These are phyloP conservation scores for Neotoma lepida DNA, from an alignment of 2,113 vertebrate genomes.

Conservation along the genomic window DNA sequence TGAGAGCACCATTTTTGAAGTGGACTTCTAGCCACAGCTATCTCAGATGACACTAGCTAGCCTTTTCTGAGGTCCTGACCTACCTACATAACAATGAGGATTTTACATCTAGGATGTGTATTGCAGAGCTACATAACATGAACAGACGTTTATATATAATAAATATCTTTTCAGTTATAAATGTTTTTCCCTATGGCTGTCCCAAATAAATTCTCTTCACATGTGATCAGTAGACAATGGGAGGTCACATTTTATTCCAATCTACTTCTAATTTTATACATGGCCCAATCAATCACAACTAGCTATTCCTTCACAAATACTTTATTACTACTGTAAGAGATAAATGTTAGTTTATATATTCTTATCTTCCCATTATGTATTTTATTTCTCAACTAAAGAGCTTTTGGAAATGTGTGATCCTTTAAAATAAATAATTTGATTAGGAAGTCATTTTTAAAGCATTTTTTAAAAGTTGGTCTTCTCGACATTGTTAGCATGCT, in stretches of 20 bases:
- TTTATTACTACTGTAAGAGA: conserved; percentile 27
- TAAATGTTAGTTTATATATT: conserved; percentile 3
- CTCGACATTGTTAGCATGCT: conserved; percentile 63
- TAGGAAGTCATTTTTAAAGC: conserved; percentile 69
- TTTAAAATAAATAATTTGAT: conserved; percentile 66
- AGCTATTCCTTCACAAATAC: conserved; percentile 22
- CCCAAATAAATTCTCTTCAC: conserved; percentile 9
- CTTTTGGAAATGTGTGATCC: conserved; percentile 12
- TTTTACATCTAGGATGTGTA: background rate
- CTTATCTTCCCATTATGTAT: conserved; percentile 35
- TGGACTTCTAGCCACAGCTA: background rate
- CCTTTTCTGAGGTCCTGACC: background rate
- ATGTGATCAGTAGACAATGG: conserved; percentile 21
- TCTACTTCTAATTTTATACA: conserved; percentile 20
- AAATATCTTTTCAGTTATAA: conserved; percentile 10
- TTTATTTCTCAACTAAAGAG: conserved; percentile 44
- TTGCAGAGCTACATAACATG: background rate
- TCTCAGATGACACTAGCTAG: background rate
- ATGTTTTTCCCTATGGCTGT: background rate
- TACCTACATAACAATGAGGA: background rate
- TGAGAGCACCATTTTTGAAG: background rate
- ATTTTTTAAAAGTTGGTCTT: conserved; percentile 19
- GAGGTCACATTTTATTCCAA: conserved; percentile 24
- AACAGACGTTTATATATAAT: background rate
- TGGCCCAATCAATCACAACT: background rate